Evolutionary conservation across 2,888 invertebrate genomes (phyloP).

Genomic region (Eupithecia inturbata): DNA sequence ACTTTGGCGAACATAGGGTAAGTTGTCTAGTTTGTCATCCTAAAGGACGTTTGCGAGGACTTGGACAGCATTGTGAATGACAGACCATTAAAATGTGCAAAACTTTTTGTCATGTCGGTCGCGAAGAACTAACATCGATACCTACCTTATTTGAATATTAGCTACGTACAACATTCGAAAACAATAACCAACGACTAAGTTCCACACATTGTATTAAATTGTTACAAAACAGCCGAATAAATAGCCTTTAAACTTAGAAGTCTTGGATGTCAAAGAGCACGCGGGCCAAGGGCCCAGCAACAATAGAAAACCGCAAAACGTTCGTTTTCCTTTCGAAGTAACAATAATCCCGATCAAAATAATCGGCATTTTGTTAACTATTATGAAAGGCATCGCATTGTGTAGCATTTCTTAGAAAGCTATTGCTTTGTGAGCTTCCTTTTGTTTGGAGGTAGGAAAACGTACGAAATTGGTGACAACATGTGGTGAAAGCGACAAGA

Average conservation of each 20-base stretch:
- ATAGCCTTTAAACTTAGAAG: conserved; percentile 21
- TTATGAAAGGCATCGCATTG: conserved; percentile 60
- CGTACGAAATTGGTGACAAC: conserved; percentile 32
- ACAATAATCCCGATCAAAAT: conserved; percentile 57
- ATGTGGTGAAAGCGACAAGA: conserved; percentile 24
- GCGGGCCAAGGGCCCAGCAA: conserved; percentile 39
- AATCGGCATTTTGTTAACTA: conserved; percentile 52
- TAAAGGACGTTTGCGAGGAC: background rate
- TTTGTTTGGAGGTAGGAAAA: conserved; percentile 45
- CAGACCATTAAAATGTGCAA: background rate
- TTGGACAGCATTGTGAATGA: background rate
- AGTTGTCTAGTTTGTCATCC: background rate
- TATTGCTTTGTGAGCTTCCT: conserved; percentile 47
- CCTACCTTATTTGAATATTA: background rate
- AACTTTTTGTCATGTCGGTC: background rate
- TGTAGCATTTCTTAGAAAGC: conserved; percentile 47
- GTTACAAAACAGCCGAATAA: conserved; percentile 11
- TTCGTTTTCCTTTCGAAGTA: conserved; percentile 52
- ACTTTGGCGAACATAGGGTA: background rate
- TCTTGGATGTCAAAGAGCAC: conserved; percentile 27
- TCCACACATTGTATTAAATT: conserved; percentile 1
- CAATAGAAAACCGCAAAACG: conserved; percentile 42
- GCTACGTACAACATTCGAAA: background rate
- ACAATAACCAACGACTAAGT: conserved; percentile 12
- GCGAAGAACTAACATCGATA: background rate